phyloP scores from a whole-genome alignment of 53 echinoderm and acorn worm species.

The Apostichopus leukothele region DNA sequence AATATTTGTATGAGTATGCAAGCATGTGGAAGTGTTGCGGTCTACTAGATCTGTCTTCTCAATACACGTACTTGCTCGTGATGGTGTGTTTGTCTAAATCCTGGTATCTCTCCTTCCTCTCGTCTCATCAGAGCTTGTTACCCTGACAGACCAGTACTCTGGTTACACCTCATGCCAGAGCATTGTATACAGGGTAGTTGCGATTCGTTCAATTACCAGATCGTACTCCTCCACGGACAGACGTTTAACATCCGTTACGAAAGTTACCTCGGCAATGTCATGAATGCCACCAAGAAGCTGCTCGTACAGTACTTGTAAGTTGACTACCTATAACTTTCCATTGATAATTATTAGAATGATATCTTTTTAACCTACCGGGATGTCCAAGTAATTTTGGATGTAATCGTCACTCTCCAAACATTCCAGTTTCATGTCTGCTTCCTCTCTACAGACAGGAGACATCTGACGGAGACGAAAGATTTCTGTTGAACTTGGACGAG shows the following conservation, averaged over 20 bases:
- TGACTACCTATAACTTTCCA: not conserved
- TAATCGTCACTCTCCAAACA: too few relatives aligned
- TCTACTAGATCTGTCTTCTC: too few relatives aligned
- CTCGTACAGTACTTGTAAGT: conserved; percentile 86
- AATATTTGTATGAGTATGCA: too few relatives aligned
- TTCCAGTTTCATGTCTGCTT: not conserved
- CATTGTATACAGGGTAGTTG: conserved; percentile 59
- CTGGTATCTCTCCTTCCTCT: not conserved
- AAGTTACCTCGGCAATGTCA: conserved; percentile 70
- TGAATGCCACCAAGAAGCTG: conserved; percentile 92
- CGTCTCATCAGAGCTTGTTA: conserved; percentile 63
- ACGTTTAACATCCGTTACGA: conserved; percentile 80
- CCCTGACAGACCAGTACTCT: conserved; percentile 87
- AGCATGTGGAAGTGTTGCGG: not conserved
- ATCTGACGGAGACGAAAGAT: conserved; percentile 52
- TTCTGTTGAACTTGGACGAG: conserved; percentile 61
- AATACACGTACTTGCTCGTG: too few relatives aligned
- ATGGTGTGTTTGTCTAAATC: not conserved
- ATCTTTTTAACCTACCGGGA: not conserved
- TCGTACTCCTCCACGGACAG: conserved; percentile 79
- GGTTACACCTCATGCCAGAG: conserved; percentile 89
- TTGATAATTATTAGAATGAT: too few relatives aligned
- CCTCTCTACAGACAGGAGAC: conserved; percentile 30
- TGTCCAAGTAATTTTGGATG: not conserved
- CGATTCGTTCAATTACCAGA: conserved; percentile 77